These are phyloP conservation scores for Boleophthalmus pectinirostris DNA, from an alignment of 2,113 vertebrate genomes.

Conservation along the genomic window DNA sequence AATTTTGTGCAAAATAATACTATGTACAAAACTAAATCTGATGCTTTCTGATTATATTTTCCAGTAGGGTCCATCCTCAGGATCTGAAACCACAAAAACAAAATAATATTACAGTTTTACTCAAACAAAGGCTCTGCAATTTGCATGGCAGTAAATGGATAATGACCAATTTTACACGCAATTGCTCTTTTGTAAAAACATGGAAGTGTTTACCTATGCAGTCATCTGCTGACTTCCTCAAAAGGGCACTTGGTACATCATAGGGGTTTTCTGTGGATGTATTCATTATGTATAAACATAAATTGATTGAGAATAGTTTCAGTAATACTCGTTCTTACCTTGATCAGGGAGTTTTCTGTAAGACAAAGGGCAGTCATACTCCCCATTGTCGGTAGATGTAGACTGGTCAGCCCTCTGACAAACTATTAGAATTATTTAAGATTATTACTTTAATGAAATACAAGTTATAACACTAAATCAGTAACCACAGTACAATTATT, in stretches of 20 bases:
- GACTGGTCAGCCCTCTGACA: not conserved
- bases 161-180: too few species aligned
- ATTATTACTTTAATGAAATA: not conserved
- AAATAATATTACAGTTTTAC: not conserved
- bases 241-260: slow-evolving; percentile 64
- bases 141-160: too few species aligned
- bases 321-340: slow-evolving; percentile 32
- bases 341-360: slow-evolving; percentile 18
- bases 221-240: slow-evolving; percentile 37
- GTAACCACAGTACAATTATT: not conserved
- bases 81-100: slow-evolving; percentile 51
- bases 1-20: not conserved
- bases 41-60: slow-evolving; percentile 36
- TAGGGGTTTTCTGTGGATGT: slow-evolving; percentile 62
- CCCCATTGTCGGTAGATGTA: slow-evolving; percentile 22
- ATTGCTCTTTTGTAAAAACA: not conserved
- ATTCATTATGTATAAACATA: slow-evolving; percentile 20
- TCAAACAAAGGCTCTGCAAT: too few species aligned
- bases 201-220: slow-evolving; percentile 47
- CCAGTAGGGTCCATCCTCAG: slow-evolving; percentile 29
- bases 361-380: slow-evolving; percentile 66
- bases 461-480: not conserved
- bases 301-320: not conserved
- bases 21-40: not conserved
- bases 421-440: slow-evolving; percentile 11